Base-by-base conservation (phyloP, 1,140 invertebrate genomes). In the Drosophila suzukii region DNA sequence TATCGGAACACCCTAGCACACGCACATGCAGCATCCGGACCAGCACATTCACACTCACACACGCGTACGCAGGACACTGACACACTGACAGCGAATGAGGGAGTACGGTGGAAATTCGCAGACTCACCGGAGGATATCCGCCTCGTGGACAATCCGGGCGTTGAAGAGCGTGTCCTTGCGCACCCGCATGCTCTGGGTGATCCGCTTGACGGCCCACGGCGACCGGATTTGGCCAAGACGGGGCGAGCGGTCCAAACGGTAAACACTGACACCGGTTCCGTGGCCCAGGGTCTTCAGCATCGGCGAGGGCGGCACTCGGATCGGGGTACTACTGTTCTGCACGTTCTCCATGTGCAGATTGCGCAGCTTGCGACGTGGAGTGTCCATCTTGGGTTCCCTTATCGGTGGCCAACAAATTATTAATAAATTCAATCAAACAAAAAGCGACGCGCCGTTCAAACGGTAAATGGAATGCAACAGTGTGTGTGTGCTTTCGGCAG, bases 151-250 rank as follows among this genome's bases (percentile, higher is more conserved):
- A 24, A 98, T 93, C 4, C 96, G 93, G 34, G 94, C 84, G 49
- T 93, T 92, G 56, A 93, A 94, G 1, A 81, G 1, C 4, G 58
- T 92, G 85, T 62, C 90, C 77, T 51, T 70, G 57, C 32, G 88
- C 6, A 47, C 59, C 11, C 70, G 53, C 12, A 62, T 58, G 47
- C 92, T 92, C 55, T 93, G 85, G 67, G 92, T 82, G 85, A 94
- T 12, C 81, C 93, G 95, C 83, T 97, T 97, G 1, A 97, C 93
- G 5, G 96, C 97, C 97, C 96, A 97, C 2, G 97, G 97, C 3
- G 96, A 97, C 44, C 94, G 92, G 3, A 93, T 92, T 75, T 94
- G 93, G 36, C 95, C 95, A 6, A 94, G 93, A 78, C 93, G 93
- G 2, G 96, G 96, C 0, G 96, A 96, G 75, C 96, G 93, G 62